Evolutionary conservation across 1,140 invertebrate species (phyloP).

Genomic region (Zophobas atratus): DNA sequence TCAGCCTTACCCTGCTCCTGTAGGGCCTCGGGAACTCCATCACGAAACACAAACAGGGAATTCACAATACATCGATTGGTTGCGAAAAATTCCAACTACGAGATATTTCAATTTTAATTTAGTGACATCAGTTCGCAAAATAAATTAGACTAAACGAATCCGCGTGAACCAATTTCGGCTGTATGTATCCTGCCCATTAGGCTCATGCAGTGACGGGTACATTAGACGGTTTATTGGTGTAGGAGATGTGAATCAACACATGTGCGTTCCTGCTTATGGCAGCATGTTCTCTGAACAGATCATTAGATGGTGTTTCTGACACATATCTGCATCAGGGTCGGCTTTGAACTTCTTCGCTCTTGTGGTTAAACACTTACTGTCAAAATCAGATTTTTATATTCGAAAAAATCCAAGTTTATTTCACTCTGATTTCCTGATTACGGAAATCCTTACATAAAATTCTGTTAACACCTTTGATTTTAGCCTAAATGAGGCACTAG

Average conservation of each 20-base stretch:
- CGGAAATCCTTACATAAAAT: too few relatives aligned
- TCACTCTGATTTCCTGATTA: too few relatives aligned
- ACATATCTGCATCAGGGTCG: not conserved
- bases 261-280: constrained; percentile 32
- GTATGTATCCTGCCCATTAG: constrained; percentile 38
- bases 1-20: constrained; percentile 40
- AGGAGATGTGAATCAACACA: constrained; percentile 57
- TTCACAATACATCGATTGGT: constrained; percentile 21
- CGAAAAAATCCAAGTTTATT: too few relatives aligned
- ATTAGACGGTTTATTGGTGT: constrained; percentile 58
- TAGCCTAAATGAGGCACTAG: too few relatives aligned
- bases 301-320: constrained; percentile 6
- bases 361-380: not conserved
- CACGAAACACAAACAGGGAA: not conserved
- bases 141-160: constrained; percentile 53
- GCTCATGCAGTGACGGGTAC: constrained; percentile 36
- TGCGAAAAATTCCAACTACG: constrained; percentile 4
- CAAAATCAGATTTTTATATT: too few relatives aligned
- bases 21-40: constrained; percentile 35
- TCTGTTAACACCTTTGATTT: too few relatives aligned
- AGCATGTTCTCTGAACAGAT: constrained; percentile 18
- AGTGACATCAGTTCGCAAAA: constrained; percentile 60
- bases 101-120: constrained; percentile 45
- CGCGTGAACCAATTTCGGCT: constrained; percentile 40
- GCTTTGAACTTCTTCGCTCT: too few relatives aligned